Conservation (phyloP, 2,888 invertebrate species). For the Cephalotes varians region DNA sequence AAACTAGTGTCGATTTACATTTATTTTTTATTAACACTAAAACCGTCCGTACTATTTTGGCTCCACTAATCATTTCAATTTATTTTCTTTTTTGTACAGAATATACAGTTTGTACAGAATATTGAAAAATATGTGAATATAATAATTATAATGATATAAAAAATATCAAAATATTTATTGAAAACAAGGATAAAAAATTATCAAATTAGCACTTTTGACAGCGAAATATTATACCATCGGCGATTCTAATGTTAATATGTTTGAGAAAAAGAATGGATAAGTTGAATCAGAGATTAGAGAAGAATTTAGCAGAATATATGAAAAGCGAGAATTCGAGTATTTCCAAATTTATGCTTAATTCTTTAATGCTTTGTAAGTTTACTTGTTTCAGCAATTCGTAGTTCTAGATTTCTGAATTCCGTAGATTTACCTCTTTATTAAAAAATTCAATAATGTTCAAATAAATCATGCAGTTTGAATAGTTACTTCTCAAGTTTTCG, state of each 20-base stretch:
- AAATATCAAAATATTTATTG: no score
- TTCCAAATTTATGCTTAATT: background rate
- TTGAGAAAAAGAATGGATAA: background rate
- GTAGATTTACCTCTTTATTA: background rate
- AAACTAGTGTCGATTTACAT: no score
- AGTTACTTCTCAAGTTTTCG: background rate
- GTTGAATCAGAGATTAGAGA: background rate
- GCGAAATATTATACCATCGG: no score
- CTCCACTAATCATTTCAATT: no score
- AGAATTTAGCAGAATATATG: background rate
- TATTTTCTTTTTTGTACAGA: no score
- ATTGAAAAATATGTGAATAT: no score
- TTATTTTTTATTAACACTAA: no score
- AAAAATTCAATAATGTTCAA: background rate
- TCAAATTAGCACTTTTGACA: no score
- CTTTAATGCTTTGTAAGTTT: background rate
- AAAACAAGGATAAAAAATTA: no score
- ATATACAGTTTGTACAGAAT: no score
- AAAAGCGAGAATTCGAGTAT: background rate
- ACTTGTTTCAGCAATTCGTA: background rate
- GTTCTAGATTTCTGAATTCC: background rate
- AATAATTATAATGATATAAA: no score
- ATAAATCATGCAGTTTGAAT: background rate
- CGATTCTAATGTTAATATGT: background rate
- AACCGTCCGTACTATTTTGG: no score